Percentiles rank a stretch among this genome's conserved stretches.
These are phyloP conservation scores for Cyphomyrus plagiostoma DNA, from an alignment of 2,113 vertebrate species.

Conservation along the genomic window DNA sequence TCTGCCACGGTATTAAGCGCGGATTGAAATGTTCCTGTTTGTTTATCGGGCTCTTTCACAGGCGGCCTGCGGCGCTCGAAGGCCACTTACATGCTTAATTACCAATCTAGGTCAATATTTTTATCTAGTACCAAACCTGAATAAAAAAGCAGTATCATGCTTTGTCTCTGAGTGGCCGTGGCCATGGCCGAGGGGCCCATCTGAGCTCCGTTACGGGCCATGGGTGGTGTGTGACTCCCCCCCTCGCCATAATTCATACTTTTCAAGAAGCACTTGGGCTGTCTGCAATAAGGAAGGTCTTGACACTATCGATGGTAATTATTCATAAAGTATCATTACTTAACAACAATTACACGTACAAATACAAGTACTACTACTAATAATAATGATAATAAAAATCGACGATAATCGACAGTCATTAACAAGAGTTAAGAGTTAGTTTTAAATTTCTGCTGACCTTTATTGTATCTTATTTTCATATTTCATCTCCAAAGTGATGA, in stretches of 20 bases:
- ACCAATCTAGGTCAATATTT: slow-evolving; percentile 8
- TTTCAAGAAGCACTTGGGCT: neutral
- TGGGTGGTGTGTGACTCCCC: neutral
- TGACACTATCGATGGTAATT: neutral
- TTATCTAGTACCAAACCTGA: neutral
- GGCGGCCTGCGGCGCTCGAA: neutral
- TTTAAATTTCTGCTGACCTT: neutral
- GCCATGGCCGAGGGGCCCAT: neutral
- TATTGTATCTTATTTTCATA: neutral
- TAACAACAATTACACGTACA: neutral
- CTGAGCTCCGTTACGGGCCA: neutral
- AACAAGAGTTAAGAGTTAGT: neutral
- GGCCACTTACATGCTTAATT: slow-evolving; percentile 10
- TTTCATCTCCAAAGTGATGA: neutral
- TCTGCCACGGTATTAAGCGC: neutral
- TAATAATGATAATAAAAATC: neutral
- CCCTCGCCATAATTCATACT: neutral
- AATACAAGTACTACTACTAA: neutral
- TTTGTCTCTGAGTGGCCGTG: neutral
- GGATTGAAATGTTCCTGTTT: slow-evolving; percentile 9
- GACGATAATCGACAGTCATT: neutral
- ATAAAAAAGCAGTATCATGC: neutral
- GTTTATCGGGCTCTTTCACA: neutral
- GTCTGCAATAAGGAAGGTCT: neutral
- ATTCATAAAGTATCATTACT: neutral